Percentiles rank a stretch among this genome's conserved stretches.
Evolutionary conservation across 2,113 vertebrate genomes (phyloP).

Genomic region (Erythrolamprus reginae): DNA sequence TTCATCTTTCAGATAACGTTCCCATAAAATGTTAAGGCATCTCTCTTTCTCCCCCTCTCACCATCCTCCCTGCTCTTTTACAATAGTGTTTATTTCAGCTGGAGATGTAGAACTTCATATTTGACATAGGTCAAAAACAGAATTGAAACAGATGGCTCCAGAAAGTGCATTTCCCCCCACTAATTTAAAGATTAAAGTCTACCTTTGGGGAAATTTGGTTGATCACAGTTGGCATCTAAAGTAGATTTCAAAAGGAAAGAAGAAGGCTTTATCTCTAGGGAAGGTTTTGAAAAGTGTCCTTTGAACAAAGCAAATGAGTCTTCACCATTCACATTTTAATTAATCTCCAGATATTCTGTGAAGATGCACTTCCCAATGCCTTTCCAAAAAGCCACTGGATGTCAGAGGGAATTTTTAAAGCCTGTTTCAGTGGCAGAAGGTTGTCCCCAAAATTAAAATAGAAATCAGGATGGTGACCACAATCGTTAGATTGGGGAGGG

Average conservation of each 20-base stretch:
- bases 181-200: constrained; percentile 15
- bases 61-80: neutral
- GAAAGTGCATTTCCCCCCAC: neutral
- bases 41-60: neutral
- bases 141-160: neutral
- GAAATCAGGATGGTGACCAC: neutral
- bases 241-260: neutral
- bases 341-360: neutral
- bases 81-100: neutral
- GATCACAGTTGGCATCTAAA: neutral
- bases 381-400: neutral
- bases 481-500: neutral
- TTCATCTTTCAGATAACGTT: neutral
- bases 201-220: neutral
- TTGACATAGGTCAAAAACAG: neutral
- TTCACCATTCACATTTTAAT: constrained; percentile 5
- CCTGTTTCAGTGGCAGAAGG: neutral
- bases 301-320: neutral
- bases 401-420: neutral
- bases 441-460: neutral
- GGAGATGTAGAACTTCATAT: neutral
- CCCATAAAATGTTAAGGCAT: neutral
- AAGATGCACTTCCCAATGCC: neutral
- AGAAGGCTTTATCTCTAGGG: neutral
- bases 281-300: neutral